Percentiles rank a stretch among this genome's conserved stretches.
phyloP scores from a whole-genome alignment of 35 echinoderm and acorn worm species.

The Amphiura filiformis region DNA sequence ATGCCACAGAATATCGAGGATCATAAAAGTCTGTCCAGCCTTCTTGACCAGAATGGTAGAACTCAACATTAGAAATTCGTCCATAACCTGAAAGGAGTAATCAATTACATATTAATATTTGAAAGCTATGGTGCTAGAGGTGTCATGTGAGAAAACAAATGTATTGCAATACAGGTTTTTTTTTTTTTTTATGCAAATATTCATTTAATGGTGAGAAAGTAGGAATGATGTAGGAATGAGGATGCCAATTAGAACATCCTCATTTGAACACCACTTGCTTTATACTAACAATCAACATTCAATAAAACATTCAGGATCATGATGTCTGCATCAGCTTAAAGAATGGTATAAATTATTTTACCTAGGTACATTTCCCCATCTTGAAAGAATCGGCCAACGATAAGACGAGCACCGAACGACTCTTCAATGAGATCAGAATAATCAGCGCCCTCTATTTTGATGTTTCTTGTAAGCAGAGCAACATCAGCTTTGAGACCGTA shows the following conservation, averaged over 20 bases:
- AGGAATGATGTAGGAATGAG: too few species aligned
- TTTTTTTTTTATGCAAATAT: too few species aligned
- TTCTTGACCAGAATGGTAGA: slow-evolving; percentile 54
- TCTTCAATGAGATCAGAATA: slow-evolving; percentile 79
- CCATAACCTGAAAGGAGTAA: slow-evolving; percentile 36
- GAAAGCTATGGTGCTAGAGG: too few species aligned
- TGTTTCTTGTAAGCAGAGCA: slow-evolving; percentile 87
- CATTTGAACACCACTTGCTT: too few species aligned
- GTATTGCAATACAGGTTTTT: too few species aligned
- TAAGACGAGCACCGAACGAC: slow-evolving; percentile 83
- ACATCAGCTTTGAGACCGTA: slow-evolving; percentile 79
- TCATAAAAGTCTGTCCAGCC: slow-evolving; percentile 60
- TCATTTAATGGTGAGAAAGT: too few species aligned
- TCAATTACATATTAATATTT: too few species aligned
- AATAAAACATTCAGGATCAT: too few species aligned
- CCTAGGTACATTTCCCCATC: slow-evolving; percentile 76
- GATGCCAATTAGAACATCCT: too few species aligned
- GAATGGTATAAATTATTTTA: slow-evolving; percentile 16
- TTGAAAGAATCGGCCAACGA: slow-evolving; percentile 83
- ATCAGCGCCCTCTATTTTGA: slow-evolving; percentile 84
- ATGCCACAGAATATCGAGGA: slow-evolving; percentile 68
- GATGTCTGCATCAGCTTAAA: too few species aligned
- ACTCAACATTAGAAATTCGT: slow-evolving; percentile 61
- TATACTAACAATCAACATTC: too few species aligned
- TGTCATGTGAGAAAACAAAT: too few species aligned